Evolutionary conservation across 2,113 vertebrate genomes (phyloP).

Genomic region (Polyodon spathula): DNA sequence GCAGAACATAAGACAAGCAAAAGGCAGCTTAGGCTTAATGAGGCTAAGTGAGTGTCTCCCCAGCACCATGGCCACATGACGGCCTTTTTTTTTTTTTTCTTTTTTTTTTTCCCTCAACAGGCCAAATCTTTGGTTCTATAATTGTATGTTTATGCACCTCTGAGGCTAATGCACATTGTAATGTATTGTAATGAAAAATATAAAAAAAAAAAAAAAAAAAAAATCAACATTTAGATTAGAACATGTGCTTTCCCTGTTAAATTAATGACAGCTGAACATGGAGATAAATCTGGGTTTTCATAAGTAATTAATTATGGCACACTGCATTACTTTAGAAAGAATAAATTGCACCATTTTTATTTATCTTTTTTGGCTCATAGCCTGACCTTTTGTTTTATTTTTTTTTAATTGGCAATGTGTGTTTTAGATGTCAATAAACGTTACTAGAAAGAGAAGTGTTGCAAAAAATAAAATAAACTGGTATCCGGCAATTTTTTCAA

Average conservation of each 20-base stretch:
- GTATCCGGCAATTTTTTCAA: no score
- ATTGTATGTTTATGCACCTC: slow-evolving; percentile 82
- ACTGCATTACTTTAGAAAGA: slow-evolving; percentile 71
- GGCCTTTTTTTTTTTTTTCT: slow-evolving; percentile 60
- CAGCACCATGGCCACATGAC: slow-evolving; percentile 67
- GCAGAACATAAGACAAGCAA: slow-evolving; percentile 78
- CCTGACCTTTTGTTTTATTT: no score
- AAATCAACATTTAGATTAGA: slow-evolving; percentile 70
- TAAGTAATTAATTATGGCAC: slow-evolving; percentile 94
- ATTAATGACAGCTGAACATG: slow-evolving; percentile 86
- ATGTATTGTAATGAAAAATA: slow-evolving; percentile 70
- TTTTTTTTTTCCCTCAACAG: slow-evolving; percentile 53
- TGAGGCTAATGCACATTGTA: slow-evolving; percentile 84
- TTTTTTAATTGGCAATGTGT: slow-evolving; percentile 64
- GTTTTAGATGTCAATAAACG: slow-evolving; percentile 38
- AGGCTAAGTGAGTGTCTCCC: slow-evolving; percentile 77
- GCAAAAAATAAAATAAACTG: no score
- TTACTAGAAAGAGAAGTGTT: slow-evolving; percentile 24
- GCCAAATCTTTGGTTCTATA: slow-evolving; percentile 71
- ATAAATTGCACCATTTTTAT: slow-evolving; percentile 90
- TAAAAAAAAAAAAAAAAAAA: slow-evolving; percentile 34
- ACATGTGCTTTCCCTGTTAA: slow-evolving; percentile 78
- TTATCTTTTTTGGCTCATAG: slow-evolving; percentile 48
- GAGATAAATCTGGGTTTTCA: slow-evolving; percentile 93
- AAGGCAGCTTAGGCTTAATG: slow-evolving; percentile 80